Base-by-base conservation (phyloP, 2,888 invertebrate genomes). In the Cryptocephalus moraei region DNA sequence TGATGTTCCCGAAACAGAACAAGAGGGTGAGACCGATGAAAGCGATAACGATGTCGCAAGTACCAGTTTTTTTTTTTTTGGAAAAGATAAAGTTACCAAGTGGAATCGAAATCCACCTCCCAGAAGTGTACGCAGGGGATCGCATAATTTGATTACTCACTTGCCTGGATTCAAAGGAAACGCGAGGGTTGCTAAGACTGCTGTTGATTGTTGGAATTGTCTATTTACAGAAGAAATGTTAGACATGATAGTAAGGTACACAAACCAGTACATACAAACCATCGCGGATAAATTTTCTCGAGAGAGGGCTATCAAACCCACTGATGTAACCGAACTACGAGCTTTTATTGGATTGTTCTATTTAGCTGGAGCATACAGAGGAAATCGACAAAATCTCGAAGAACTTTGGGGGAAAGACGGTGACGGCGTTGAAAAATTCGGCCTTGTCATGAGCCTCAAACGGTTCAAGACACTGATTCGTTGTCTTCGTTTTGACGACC, bases 11-110 rank as follows among this genome's bases (percentile, higher is more conserved):
- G 32, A 47, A 47, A 11, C 14, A 11, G 46, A 46, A 36, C 46
- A 46, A 32, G 46, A 31, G 14, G 33, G 33, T 47, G 46, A 48
- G 12, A 47, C 47, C 46, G 33, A 47, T 47, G 34, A 34, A 34
- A n/a, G n/a, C n/a, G 34, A 34, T 34, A n/a, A n/a, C n/a, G 34
- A n/a, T 34, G 34, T 34, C 9, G 34, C 34, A 34, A n/a, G n/a
- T 34, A 34, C 34, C 9, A 34, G n/a, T n/a, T n/a, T 34, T 34
- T 34, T n/a, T 34, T 34, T 34, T 34, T 34, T 34, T 9, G n/a
- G n/a, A 34, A 34, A 34, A 34, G 34, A 34, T 34, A 34, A 34
- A 34, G n/a, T 34, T 34, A 34, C 34, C 9, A 34, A 9, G 9
- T 34, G 34, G 34, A 34, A 34, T 34, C 34, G 34, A 34, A 34